Evolutionary conservation across 2,113 vertebrate genomes (phyloP).

Genomic region (Felis catus): DNA sequence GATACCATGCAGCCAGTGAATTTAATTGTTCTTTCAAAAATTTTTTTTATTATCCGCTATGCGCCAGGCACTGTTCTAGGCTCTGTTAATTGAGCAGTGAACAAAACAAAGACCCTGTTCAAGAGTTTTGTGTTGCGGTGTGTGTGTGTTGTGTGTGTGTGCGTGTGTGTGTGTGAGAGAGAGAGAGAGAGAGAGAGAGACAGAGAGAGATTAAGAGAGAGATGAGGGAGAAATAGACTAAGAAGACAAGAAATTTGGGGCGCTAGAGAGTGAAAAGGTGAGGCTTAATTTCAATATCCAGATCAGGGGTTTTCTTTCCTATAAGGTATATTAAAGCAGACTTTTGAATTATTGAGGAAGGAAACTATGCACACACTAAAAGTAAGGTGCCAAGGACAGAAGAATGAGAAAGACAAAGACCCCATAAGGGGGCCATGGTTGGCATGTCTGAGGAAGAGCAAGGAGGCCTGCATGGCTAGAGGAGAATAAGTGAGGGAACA

Average conservation of each 20-base stretch:
- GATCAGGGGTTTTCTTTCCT: neutral
- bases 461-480: too few relatives aligned
- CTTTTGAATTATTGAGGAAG: neutral
- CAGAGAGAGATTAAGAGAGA: neutral
- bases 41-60: neutral
- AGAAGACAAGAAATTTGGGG: neutral
- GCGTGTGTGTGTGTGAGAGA: neutral
- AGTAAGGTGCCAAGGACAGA: neutral
- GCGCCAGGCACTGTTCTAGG: neutral
- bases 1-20: neutral
- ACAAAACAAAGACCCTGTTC: neutral
- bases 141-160: neutral
- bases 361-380: neutral
- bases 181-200: too few relatives aligned
- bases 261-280: neutral
- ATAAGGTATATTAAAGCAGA: neutral
- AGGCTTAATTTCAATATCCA: neutral
- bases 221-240: neutral
- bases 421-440: neutral
- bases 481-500: neutral
- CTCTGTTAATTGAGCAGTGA: neutral
- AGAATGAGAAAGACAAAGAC: neutral
- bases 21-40: neutral
- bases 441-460: neutral
- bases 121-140: neutral